Conservation (phyloP, 2,113 vertebrate species). For the Thunnus maccoyii region DNA sequence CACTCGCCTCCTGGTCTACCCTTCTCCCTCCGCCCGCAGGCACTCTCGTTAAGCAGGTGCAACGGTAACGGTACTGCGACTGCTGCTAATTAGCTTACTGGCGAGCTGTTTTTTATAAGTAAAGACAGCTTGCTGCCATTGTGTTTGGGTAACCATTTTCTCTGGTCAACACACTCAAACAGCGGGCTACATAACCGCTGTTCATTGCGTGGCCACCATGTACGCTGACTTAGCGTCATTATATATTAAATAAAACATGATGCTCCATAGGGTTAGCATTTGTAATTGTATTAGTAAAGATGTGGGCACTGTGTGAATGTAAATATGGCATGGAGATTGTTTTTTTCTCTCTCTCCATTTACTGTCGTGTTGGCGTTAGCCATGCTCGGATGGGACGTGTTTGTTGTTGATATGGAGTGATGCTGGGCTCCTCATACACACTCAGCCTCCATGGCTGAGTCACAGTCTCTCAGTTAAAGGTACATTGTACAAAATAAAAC, state of each 20-base stretch:
- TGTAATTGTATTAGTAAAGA: neutral
- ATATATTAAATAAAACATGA: constrained; percentile 56
- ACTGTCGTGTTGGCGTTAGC: constrained; percentile 31
- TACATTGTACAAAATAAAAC: constrained; percentile 33
- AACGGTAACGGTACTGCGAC: constrained; percentile 53
- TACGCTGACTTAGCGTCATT: constrained; percentile 67
- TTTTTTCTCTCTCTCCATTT: neutral
- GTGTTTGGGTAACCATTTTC: constrained; percentile 5
- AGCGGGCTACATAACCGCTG: neutral
- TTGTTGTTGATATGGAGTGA: constrained; percentile 70
- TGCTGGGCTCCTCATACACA: constrained; percentile 39
- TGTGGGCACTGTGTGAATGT: neutral
- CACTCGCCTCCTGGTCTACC: constrained; percentile 45
- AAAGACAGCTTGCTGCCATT: constrained; percentile 27
- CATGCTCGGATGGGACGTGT: constrained; percentile 62
- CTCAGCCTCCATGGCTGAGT: constrained; percentile 40
- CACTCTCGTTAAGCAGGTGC: constrained; percentile 64
- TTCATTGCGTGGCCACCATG: constrained; percentile 57
- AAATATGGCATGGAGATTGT: constrained; percentile 7
- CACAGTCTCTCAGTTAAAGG: constrained; percentile 49
- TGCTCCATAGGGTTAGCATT: constrained; percentile 1
- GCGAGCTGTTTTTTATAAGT: constrained; percentile 17
- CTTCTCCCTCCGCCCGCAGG: constrained; percentile 58
- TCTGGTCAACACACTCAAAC: constrained; percentile 9
- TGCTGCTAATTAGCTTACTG: constrained; percentile 70